A percentile compares a stretch with the other conserved stretches of the same genome.
phyloP scores from a whole-genome alignment of 2,113 vertebrate genomes.

The Hemicordylus capensis region DNA sequence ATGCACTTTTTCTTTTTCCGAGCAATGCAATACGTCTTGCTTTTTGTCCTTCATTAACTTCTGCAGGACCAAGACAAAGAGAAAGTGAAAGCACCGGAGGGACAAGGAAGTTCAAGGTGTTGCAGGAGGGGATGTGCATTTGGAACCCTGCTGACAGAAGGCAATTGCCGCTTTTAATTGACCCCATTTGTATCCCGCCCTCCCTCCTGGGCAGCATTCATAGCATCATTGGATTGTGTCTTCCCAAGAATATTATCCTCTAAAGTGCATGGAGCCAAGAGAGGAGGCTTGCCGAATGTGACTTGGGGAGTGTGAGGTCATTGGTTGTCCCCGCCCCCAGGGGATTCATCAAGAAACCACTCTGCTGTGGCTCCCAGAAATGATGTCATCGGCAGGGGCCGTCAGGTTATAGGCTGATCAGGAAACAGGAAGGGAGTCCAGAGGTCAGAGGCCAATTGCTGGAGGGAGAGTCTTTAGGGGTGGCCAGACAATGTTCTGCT shows the following conservation, averaged over 20 bases:
- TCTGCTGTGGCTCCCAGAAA: neutral
- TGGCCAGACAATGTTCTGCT: no score
- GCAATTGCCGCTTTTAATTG: neutral
- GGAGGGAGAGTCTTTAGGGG: no score
- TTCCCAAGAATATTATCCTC: neutral
- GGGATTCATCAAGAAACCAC: neutral
- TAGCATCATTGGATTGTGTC: neutral
- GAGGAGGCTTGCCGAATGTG: neutral
- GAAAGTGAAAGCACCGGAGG: neutral
- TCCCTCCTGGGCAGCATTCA: neutral
- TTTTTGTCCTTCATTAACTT: slow-evolving; percentile 53
- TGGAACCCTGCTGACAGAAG: slow-evolving; percentile 22
- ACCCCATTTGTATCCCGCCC: neutral
- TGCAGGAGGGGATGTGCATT: neutral
- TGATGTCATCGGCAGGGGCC: neutral
- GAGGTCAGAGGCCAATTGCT: no score
- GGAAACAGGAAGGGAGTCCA: neutral
- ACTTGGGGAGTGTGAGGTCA: neutral
- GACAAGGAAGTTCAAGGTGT: neutral
- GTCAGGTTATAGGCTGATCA: neutral
- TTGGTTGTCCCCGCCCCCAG: neutral
- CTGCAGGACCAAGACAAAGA: neutral
- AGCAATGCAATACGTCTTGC: slow-evolving; percentile 32
- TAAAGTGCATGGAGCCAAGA: neutral
- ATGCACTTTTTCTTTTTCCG: slow-evolving; percentile 37